These are phyloP conservation scores for Anoplius nigerrimus DNA, from an alignment of 2,888 invertebrate species.

Conservation along the genomic window DNA sequence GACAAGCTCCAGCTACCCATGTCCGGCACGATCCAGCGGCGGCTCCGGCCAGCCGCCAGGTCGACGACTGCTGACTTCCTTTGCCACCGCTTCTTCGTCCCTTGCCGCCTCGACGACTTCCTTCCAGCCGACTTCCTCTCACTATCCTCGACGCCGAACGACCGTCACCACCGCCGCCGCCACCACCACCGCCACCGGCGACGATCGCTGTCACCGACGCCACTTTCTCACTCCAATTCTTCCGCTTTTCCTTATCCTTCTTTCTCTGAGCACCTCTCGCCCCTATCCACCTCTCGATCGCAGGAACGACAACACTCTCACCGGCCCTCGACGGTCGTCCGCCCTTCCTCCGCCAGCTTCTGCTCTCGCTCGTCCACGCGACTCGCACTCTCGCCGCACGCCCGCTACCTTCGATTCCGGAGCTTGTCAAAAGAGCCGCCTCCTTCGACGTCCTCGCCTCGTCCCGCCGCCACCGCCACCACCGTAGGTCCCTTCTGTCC, in stretches of 20 bases:
- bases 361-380: conserved; percentile 43
- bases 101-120: conserved; percentile 25
- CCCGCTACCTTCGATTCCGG: conserved; percentile 1
- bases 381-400: conserved; percentile 16
- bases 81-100: conserved; percentile 16
- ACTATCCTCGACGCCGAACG: not conserved
- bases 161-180: conserved; percentile 53
- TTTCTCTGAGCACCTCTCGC: no score
- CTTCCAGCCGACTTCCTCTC: conserved; percentile 19
- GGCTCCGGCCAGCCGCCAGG: conserved; percentile 55
- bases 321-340: conserved; percentile 19
- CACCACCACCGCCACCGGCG: conserved; percentile 46
- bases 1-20: conserved; percentile 43
- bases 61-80: conserved; percentile 42
- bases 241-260: conserved; percentile 34
- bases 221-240: conserved; percentile 27
- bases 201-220: not conserved
- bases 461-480: not conserved
- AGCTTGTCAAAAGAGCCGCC: conserved; percentile 32
- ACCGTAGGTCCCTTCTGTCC: conserved; percentile 6
- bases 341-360: not conserved
- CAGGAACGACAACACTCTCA: conserved; percentile 9
- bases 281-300: no score
- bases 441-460: conserved; percentile 15
- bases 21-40: conserved; percentile 50